These are phyloP conservation scores for Caenorhabditis parvicauda DNA, from an alignment of 2,888 invertebrate genomes.

Conservation along the genomic window DNA sequence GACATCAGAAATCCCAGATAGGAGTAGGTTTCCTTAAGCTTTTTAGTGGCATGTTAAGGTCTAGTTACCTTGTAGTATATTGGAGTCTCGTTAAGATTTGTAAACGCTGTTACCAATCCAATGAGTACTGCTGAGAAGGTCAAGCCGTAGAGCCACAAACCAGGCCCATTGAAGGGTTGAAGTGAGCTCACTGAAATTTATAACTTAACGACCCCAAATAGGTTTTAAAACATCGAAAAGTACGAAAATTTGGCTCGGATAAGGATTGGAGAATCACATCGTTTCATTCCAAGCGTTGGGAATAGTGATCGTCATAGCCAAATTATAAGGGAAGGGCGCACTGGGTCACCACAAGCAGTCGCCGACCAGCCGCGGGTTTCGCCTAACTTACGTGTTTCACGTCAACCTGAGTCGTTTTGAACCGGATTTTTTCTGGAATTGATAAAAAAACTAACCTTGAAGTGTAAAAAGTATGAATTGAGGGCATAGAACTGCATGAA, in stretches of 20 bases:
- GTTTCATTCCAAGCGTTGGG: neutral
- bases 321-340: too few species aligned
- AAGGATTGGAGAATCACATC: too few species aligned
- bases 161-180: slow-evolving; percentile 26
- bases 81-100: slow-evolving; percentile 34
- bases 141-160: slow-evolving; percentile 32
- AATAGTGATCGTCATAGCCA: too few species aligned
- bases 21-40: slow-evolving; percentile 35
- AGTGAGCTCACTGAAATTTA: slow-evolving; percentile 21
- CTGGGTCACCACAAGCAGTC: too few species aligned
- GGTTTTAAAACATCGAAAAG: too few species aligned
- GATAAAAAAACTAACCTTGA: slow-evolving; percentile 33
- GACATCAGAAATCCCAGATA: slow-evolving; percentile 70
- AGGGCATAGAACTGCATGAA: slow-evolving; percentile 68
- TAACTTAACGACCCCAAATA: too few species aligned
- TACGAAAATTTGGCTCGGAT: too few species aligned
- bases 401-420: neutral
- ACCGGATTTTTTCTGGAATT: neutral
- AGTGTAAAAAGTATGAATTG: slow-evolving; percentile 42
- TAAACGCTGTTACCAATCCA: slow-evolving; percentile 35
- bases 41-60: slow-evolving; percentile 47
- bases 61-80: slow-evolving; percentile 41
- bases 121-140: slow-evolving; percentile 31
- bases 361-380: too few species aligned
- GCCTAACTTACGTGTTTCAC: too few species aligned